A percentile compares a stretch with the other conserved stretches of the same genome.
phyloP scores from a whole-genome alignment of 2,113 vertebrate genomes.

The Holacanthus passer region DNA sequence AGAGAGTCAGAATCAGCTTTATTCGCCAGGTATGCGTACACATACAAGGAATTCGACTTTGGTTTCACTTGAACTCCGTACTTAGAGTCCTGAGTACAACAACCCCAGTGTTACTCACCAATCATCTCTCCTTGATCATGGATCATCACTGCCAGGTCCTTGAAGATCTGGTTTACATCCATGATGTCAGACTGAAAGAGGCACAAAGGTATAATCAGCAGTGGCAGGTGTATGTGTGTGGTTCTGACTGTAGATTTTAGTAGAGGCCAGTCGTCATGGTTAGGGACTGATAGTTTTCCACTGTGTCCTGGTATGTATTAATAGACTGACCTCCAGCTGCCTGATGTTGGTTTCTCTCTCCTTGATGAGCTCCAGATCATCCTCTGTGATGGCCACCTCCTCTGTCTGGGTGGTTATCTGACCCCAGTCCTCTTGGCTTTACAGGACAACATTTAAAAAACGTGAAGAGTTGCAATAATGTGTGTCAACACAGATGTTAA shows the following conservation, averaged over 20 bases:
- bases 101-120: conserved; percentile 83
- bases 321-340: conserved; percentile 90
- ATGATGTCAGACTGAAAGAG: conserved; percentile 93
- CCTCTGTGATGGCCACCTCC: conserved; percentile 91
- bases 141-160: conserved; percentile 98
- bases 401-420: conserved; percentile 92
- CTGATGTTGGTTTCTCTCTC: conserved; percentile 95
- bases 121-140: conserved; percentile 98
- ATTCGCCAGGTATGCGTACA: too few species aligned
- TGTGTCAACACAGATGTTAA: background rate
- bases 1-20: too few species aligned
- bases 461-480: background rate
- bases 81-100: background rate
- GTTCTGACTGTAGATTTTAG: background rate
- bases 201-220: background rate
- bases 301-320: background rate
- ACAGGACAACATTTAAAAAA: conserved; percentile 14
- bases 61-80: too few species aligned
- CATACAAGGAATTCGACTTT: too few species aligned
- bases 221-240: background rate
- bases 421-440: conserved; percentile 93
- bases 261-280: background rate
- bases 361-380: conserved; percentile 96
- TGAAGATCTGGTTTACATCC: conserved; percentile 99
- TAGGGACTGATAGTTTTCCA: background rate